phyloP scores from a whole-genome alignment of 2,797 vertebrate genomes.

The Otolemur crassicaudatus region DNA sequence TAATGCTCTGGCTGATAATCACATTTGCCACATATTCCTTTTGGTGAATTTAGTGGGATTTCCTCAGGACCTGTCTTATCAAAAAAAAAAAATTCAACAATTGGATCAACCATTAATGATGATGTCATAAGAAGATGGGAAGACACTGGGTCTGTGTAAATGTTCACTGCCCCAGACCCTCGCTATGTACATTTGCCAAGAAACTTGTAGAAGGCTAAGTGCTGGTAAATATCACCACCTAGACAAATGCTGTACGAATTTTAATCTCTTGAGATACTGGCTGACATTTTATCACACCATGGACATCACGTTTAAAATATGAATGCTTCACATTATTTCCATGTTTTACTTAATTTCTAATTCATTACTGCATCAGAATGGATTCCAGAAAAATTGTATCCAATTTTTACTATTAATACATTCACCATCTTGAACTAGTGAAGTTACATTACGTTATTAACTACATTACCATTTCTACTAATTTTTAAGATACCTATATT shows the following conservation, averaged over 20 bases:
- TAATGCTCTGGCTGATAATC: background rate
- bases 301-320: background rate
- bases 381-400: background rate
- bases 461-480: background rate
- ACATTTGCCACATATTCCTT: background rate
- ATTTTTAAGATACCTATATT: background rate
- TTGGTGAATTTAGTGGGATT: background rate
- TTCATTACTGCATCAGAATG: background rate
- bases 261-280: background rate
- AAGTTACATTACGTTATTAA: conserved; percentile 18
- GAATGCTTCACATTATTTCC: background rate
- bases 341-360: background rate
- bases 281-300: conserved; percentile 2
- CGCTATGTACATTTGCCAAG: background rate
- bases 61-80: background rate
- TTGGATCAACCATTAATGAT: background rate
- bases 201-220: background rate
- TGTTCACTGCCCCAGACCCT: background rate
- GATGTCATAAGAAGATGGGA: background rate
- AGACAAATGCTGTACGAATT: background rate
- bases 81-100: background rate
- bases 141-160: background rate
- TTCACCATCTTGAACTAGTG: background rate
- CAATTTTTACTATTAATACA: background rate
- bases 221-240: background rate